Evolutionary conservation across 1,140 invertebrate species (phyloP).

Genomic region (Pseudobourletiella spinata): DNA sequence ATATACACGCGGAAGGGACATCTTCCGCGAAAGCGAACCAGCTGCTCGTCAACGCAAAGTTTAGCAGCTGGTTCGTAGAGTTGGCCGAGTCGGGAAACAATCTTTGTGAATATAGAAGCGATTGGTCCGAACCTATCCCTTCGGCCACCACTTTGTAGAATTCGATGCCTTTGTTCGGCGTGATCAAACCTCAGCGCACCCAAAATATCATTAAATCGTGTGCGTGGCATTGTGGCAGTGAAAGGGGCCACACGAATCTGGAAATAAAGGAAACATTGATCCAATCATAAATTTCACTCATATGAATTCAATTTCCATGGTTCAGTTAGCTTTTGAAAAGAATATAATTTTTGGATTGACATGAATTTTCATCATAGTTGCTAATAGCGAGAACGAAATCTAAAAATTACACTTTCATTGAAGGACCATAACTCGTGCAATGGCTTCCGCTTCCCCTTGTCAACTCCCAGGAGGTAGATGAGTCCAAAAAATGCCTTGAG

Average conservation of each 20-base stretch:
- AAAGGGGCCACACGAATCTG: background rate
- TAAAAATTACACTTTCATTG: background rate
- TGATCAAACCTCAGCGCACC: background rate
- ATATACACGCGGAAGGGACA: conserved; percentile 40
- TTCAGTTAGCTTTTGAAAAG: too few relatives aligned
- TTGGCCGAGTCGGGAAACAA: background rate
- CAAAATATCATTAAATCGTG: background rate
- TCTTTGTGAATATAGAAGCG: background rate
- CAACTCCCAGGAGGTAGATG: background rate
- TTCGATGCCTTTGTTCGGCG: background rate
- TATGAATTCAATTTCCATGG: too few relatives aligned
- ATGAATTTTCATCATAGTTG: background rate
- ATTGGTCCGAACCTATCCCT: background rate
- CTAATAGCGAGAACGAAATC: background rate
- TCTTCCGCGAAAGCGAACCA: conserved; percentile 17
- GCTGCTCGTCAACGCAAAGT: background rate
- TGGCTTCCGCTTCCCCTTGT: background rate
- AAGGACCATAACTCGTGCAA: background rate
- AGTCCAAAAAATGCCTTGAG: background rate
- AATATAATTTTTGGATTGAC: background rate
- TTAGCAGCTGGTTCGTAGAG: background rate
- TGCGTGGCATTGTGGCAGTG: background rate
- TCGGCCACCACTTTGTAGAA: background rate
- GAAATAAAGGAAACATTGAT: background rate
- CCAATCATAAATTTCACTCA: too few relatives aligned